Base-by-base conservation (phyloP, 2,888 invertebrate species). In the Camptogramma bilineatum region DNA sequence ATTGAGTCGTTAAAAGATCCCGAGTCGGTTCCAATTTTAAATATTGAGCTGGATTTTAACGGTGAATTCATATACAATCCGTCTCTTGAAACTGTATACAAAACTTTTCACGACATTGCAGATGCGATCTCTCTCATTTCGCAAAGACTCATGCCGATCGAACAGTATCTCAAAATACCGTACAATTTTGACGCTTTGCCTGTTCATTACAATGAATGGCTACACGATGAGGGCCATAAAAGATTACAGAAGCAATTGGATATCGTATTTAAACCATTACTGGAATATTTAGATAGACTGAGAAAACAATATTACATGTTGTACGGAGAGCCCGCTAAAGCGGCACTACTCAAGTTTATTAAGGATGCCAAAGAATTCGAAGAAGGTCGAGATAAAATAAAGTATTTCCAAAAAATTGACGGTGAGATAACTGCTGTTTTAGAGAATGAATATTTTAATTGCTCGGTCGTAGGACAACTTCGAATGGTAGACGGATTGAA, bases 361-460 rank as follows among this genome's bases (percentile, higher is more conserved):
- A 77, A 87, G 4, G 85, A 94, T 54, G 87, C 93, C 8, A 86
- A 93, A 46, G 88, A 94, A 8, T 95, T 96, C 78, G 94, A 95
- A 67, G 93, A 92, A 57, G 94, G 94, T 28, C 94, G 94, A 31
- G 90, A 93, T 54, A 94, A 95, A 80, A 95, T 96, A 52, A 88
- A 92, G 71, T 94, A 93, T 69, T 96, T 95, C 70, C 94, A 94
- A 77, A 86, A 85, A 31, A 95, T 94, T 55, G 94, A 95, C 70
- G 94, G 94, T 17, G 93, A 94, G 80, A 91, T 96, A 46, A 94
- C 94, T 13, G 94, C 94, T 18, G 94, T 95, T 79, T 92, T 96
- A 17, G 94, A 94, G 74, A 95, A 95, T 72, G 95, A 96, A 80
- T 96, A 95, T 81, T 96, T 96, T 73, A 93, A 94, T 46, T 94